Evolutionary conservation across 92 coral and sea anemone species (phyloP).

Genomic region (Zoanthus sansibaricus): DNA sequence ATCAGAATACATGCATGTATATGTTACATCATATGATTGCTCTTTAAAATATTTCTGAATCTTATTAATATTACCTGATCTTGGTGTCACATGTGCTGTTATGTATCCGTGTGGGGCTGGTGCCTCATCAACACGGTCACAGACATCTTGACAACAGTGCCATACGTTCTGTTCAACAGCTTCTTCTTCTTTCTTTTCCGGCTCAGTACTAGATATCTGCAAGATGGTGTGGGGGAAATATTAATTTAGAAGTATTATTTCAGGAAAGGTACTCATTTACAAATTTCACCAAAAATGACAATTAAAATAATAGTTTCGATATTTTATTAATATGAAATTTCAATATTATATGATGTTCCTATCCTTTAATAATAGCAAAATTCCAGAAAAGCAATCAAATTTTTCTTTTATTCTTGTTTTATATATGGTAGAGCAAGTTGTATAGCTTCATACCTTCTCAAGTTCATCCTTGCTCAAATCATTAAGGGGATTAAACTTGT

Average conservation of each 20-base stretch:
- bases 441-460: constrained; percentile 35
- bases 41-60: constrained; percentile 7
- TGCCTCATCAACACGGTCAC: constrained; percentile 31
- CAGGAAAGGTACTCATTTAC: not conserved
- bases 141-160: constrained; percentile 58
- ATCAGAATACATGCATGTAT: constrained; percentile 11
- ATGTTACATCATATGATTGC: constrained; percentile 12
- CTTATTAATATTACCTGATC: constrained; percentile 26
- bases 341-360: not conserved
- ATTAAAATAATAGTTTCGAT: not conserved
- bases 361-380: constrained; percentile 2
- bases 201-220: constrained; percentile 55
- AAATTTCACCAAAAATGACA: constrained; percentile 4
- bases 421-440: constrained; percentile 11
- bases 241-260: not conserved
- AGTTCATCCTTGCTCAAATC: constrained; percentile 51
- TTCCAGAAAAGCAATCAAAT: constrained; percentile 1
- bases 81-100: constrained; percentile 33
- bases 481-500: constrained; percentile 48
- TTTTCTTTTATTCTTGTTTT: not conserved
- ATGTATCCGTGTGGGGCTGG: constrained; percentile 31
- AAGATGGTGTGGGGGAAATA: not conserved
- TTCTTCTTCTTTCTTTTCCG: constrained; percentile 47
- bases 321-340: constrained; percentile 4
- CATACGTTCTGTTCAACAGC: constrained; percentile 56